Base-by-base conservation (phyloP, 2,113 vertebrate species). In the Chlorodrepanis virens region DNA sequence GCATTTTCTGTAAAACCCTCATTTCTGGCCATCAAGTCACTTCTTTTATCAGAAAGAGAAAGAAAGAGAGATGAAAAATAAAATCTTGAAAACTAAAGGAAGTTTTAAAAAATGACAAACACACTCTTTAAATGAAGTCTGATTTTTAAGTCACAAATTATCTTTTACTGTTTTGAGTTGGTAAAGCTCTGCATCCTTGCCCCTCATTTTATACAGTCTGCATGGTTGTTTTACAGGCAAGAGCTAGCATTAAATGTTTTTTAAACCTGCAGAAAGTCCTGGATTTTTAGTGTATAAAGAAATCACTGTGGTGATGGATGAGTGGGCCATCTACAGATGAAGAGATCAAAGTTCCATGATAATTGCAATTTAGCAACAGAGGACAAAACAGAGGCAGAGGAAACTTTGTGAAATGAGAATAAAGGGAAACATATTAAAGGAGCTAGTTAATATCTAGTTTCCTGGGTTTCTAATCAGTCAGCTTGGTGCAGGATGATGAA, bases 291-390 rank as follows among this genome's bases (percentile, higher is more conserved):
- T 47, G 63, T 61, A 80, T 44, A 54, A 88, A 85, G 82, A 80
- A 67, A 57, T 78, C 68, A 59, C 54, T 2, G 14, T 49, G 33
- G 27, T 93, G 72, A 95, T 87, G 72, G 68, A 95, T 95, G 90
- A 81, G 68, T 59, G 64, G 80, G 44, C 74, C 83, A 92, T 71
- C 79, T 68, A 69, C 50, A 93, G 94, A 88, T 95, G 85, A 94
- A 90, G 68, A 93, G 85, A 74, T 80, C 71, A 90, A 94, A 95
- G 79, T 83, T 64, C 37, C 68, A 44, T 47, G 52, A 90, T 94
- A 92, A 96, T 92, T 90, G 83, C 67, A 96, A 90, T 94, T 93
- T 94, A 93, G 63, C 42, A 77, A 80, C 45, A 87, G 89, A 85
- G 47, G 75, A 87, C 75, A 67, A 91, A 97, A 87, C 23, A 83